Conservation (phyloP, 2,797 vertebrate genomes). For the Gallinago nigripennis region DNA sequence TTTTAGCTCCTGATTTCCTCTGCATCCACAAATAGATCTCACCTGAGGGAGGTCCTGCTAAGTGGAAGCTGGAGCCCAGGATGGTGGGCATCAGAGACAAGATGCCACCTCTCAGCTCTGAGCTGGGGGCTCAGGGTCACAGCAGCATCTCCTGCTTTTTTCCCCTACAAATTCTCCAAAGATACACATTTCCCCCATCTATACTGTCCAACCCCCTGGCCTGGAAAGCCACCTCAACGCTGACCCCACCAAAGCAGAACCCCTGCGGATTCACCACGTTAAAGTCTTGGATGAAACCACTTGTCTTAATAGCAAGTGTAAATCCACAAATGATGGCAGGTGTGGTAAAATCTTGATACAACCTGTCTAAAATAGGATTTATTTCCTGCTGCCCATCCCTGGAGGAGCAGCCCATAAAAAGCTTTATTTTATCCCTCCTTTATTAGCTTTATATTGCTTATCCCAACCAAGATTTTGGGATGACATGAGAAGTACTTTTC, state of each 20-base stretch:
- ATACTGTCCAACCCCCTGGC: rapidly evolving
- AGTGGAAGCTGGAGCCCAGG: neutral
- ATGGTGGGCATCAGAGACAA: rapidly evolving
- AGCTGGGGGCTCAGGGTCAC: neutral
- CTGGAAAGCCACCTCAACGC: neutral
- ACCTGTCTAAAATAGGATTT: neutral
- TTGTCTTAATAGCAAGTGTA: neutral
- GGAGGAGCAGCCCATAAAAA: neutral
- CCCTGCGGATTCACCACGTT: rapidly evolving
- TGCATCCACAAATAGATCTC: neutral
- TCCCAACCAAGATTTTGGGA: neutral
- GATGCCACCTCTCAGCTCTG: neutral
- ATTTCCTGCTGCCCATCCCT: neutral
- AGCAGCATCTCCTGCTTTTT: neutral
- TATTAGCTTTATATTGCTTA: neutral
- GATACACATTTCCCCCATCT: too few species aligned
- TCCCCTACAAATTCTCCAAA: neutral
- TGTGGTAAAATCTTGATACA: neutral
- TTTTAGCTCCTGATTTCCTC: neutral
- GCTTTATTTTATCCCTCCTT: neutral
- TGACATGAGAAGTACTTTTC: neutral
- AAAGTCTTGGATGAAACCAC: neutral
- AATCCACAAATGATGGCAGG: too few species aligned
- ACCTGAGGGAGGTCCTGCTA: neutral
- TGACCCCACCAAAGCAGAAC: neutral